Conservation (phyloP, 2,113 vertebrate species). For the Neodontobutis hainanensis region DNA sequence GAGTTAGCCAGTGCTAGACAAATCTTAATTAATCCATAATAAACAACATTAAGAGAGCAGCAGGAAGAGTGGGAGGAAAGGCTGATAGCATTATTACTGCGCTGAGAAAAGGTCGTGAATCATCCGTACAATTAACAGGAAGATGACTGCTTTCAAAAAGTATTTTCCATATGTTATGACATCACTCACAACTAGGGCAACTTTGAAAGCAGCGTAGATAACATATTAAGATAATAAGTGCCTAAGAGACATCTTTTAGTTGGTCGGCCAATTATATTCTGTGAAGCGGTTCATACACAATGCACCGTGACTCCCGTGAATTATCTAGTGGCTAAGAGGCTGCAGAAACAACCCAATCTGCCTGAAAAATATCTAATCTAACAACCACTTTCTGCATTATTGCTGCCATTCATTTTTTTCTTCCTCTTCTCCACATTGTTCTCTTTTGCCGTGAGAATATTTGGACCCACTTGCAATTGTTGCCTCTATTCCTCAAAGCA, state of each 20-base stretch:
- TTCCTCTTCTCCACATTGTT: background rate
- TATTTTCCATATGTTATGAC: slow-evolving; percentile 10
- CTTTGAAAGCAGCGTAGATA: background rate
- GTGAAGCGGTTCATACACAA: slow-evolving; percentile 14
- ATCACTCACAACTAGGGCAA: slow-evolving; percentile 3
- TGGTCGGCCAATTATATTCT: slow-evolving; percentile 27
- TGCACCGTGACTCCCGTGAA: slow-evolving; percentile 21
- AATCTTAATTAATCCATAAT: slow-evolving; percentile 55
- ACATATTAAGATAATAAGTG: background rate
- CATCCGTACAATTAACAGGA: slow-evolving; percentile 24
- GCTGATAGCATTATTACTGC: slow-evolving; percentile 18
- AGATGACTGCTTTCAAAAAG: slow-evolving; percentile 11
- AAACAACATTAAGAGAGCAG: slow-evolving; percentile 39
- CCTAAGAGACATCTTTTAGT: slow-evolving; percentile 5
- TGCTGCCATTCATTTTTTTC: background rate
- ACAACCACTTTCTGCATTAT: background rate
- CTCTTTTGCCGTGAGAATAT: background rate
- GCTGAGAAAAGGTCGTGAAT: slow-evolving; percentile 29
- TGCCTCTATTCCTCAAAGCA: slow-evolving; percentile 4
- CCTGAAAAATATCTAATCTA: background rate
- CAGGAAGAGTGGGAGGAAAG: slow-evolving; percentile 13
- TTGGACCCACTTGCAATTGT: background rate
- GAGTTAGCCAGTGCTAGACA: slow-evolving; percentile 47
- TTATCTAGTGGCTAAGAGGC: slow-evolving; percentile 18
- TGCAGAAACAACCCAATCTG: slow-evolving; percentile 5